phyloP scores from a whole-genome alignment of 1,140 invertebrate species.

The Cydia pomonella region DNA sequence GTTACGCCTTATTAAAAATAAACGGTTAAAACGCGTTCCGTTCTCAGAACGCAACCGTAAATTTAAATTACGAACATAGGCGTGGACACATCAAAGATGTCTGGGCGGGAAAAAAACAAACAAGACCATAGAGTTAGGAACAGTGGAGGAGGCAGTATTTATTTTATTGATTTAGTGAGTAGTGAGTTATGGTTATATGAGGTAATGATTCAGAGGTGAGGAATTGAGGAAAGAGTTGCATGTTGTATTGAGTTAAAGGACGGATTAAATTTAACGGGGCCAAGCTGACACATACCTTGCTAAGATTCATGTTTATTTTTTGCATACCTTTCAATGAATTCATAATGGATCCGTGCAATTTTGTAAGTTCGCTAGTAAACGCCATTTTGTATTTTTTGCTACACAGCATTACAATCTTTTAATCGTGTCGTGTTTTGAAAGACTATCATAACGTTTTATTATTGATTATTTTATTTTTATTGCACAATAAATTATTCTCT shows the following conservation, averaged over 20 bases:
- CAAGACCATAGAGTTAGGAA: slow-evolving; percentile 7
- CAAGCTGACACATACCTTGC: background rate
- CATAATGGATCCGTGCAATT: too few relatives aligned
- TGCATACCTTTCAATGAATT: too few relatives aligned
- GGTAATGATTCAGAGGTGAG: background rate
- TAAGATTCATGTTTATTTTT: background rate
- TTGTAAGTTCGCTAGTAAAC: too few relatives aligned
- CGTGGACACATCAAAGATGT: slow-evolving; percentile 32
- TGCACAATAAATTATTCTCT: too few relatives aligned
- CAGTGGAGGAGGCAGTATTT: background rate
- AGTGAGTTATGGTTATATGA: background rate
- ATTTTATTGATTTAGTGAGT: slow-evolving; percentile 22
- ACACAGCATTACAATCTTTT: too few relatives aligned
- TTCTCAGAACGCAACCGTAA: slow-evolving; percentile 30
- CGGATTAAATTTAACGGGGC: background rate
- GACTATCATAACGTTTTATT: too few relatives aligned
- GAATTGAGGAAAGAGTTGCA: background rate
- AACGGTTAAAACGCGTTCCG: slow-evolving; percentile 10
- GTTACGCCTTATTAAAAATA: background rate
- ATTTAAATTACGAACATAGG: slow-evolving; percentile 33
- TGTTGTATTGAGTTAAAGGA: background rate
- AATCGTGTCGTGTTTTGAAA: too few relatives aligned
- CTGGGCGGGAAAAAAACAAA: slow-evolving; percentile 30
- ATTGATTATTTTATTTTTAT: too few relatives aligned
- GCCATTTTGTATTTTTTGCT: too few relatives aligned